These are phyloP conservation scores for Oxygymnocypris stewartii DNA, from an alignment of 2,113 vertebrate species.

Conservation along the genomic window DNA sequence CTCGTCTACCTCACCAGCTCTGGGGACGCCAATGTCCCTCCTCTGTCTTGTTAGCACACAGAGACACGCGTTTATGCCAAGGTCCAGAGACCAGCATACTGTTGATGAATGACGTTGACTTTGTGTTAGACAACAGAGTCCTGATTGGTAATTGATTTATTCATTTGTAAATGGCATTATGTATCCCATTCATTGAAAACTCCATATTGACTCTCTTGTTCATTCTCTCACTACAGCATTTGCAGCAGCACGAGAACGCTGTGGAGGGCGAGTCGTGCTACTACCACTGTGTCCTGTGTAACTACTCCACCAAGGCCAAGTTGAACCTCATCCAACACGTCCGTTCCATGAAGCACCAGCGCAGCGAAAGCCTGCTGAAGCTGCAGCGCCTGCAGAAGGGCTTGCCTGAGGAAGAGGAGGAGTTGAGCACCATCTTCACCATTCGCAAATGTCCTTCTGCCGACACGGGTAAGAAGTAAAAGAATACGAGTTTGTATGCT, in stretches of 20 bases:
- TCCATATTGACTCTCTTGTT: conserved; percentile 40
- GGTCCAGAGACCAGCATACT: conserved; percentile 65
- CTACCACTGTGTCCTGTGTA: conserved; percentile 95
- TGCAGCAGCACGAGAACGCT: conserved; percentile 94
- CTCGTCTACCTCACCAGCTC: conserved; percentile 56
- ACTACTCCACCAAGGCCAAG: conserved; percentile 98
- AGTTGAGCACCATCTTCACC: conserved; percentile 94
- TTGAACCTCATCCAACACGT: conserved; percentile 98
- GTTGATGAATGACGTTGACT: conserved; percentile 64
- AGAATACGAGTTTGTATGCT: not conserved
- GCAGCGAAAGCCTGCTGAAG: conserved; percentile 92
- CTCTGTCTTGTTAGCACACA: conserved; percentile 69
- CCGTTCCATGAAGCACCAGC: conserved; percentile 98
- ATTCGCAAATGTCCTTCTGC: conserved; percentile 90
- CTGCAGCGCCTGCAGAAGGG: conserved; percentile 95
- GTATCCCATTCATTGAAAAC: conserved; percentile 66
- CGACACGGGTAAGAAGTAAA: conserved; percentile 82
- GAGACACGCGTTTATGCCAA: conserved; percentile 57
- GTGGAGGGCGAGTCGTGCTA: conserved; percentile 94
- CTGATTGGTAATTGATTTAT: conserved; percentile 80
- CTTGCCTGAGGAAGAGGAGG: conserved; percentile 92
- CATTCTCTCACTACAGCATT: conserved; percentile 79
- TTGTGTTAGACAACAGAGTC: conserved; percentile 76
- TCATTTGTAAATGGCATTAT: conserved; percentile 75
- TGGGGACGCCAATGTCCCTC: conserved; percentile 54